These are phyloP conservation scores for Halocynthia aurantium DNA, from an alignment of 23 tunicate species.

Conservation along the genomic window DNA sequence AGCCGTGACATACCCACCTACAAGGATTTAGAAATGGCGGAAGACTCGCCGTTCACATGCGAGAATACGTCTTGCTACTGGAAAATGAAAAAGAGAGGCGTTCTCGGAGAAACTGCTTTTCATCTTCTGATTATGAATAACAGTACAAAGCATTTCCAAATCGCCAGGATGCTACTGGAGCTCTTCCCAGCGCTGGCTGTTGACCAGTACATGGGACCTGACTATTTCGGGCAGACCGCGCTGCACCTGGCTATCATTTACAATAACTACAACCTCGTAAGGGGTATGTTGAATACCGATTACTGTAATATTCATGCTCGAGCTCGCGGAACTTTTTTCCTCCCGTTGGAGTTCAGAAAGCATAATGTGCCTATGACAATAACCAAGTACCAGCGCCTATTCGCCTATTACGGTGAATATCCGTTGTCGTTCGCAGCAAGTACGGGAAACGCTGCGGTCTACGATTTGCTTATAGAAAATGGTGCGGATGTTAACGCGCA, in stretches of 20 bases:
- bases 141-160: slow-evolving; percentile 46
- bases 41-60: too few species aligned
- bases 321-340: slow-evolving; percentile 81
- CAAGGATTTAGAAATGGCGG: not conserved
- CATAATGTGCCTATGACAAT: slow-evolving; percentile 54
- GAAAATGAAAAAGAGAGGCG: slow-evolving; percentile 77
- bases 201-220: slow-evolving; percentile 68
- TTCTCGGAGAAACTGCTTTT: slow-evolving; percentile 85
- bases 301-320: slow-evolving; percentile 61
- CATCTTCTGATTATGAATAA: slow-evolving; percentile 71
- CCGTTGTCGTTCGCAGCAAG: slow-evolving; percentile 93
- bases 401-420: slow-evolving; percentile 88
- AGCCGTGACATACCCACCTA: slow-evolving; percentile 18
- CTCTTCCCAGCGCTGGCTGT: slow-evolving; percentile 61
- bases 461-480: slow-evolving; percentile 48
- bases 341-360: slow-evolving; percentile 71
- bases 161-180: slow-evolving; percentile 53
- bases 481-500: slow-evolving; percentile 39
- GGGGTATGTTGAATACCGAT: slow-evolving; percentile 44
- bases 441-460: slow-evolving; percentile 54
- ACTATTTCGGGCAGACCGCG: slow-evolving; percentile 85
- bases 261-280: slow-evolving; percentile 47
- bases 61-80: slow-evolving; percentile 30
- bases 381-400: slow-evolving; percentile 68
- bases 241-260: slow-evolving; percentile 83